These are phyloP conservation scores for Melanargia galathea DNA, from an alignment of 2,888 invertebrate species.

Conservation along the genomic window DNA sequence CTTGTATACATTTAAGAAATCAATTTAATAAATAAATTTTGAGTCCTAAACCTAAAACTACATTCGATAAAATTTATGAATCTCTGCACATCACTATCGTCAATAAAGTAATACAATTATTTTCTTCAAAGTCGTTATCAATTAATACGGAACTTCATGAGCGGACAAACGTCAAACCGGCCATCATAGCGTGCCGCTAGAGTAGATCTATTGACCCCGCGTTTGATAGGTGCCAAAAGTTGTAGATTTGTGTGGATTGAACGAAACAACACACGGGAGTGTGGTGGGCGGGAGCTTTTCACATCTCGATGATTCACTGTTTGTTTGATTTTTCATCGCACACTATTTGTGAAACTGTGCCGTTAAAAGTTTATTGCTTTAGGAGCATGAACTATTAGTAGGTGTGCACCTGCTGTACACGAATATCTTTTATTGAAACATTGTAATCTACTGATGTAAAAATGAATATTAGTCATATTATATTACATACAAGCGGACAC, in stretches of 20 bases:
- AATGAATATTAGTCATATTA: too few relatives aligned
- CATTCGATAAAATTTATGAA: too few relatives aligned
- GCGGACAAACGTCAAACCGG: too few relatives aligned
- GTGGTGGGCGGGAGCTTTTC: constrained; percentile 36
- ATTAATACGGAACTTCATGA: too few relatives aligned
- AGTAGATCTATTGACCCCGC: constrained; percentile 38
- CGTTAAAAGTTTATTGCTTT: constrained; percentile 27
- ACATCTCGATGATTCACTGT: constrained; percentile 35
- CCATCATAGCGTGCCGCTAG: too few relatives aligned
- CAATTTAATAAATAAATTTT: too few relatives aligned
- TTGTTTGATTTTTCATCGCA: constrained; percentile 25
- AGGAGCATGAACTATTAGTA: constrained; percentile 14
- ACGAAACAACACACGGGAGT: constrained; percentile 36
- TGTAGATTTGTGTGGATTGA: constrained; percentile 34
- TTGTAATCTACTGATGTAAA: neutral
- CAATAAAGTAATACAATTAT: too few relatives aligned
- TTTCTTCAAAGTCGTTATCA: too few relatives aligned
- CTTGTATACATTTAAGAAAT: too few relatives aligned
- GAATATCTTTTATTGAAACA: neutral
- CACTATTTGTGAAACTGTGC: constrained; percentile 26
- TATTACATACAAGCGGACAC: too few relatives aligned
- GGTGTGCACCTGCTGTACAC: constrained; percentile 13
- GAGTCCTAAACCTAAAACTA: too few relatives aligned
- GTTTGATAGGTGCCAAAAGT: constrained; percentile 36
- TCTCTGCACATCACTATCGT: too few relatives aligned